Percentiles rank a stretch among this genome's conserved stretches.
Evolutionary conservation across 2,888 invertebrate genomes (phyloP).

Genomic region (Rhamphomyia laevipes): DNA sequence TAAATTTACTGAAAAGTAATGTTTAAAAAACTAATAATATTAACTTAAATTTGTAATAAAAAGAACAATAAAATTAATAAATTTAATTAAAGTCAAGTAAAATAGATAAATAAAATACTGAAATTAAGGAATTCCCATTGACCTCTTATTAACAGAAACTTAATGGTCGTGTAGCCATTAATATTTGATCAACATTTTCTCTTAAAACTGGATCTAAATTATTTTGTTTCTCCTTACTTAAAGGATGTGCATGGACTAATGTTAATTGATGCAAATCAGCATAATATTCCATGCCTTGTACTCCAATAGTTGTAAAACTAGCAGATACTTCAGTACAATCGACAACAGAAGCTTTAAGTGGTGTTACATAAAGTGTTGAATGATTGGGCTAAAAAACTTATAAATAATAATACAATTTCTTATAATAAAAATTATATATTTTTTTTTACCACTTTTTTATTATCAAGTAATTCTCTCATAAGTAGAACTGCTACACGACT

Average conservation of each 20-base stretch:
- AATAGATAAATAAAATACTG: too few species aligned
- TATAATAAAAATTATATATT: neutral
- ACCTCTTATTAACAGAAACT: slow-evolving; percentile 33
- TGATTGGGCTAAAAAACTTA: slow-evolving; percentile 27
- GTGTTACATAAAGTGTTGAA: slow-evolving; percentile 47
- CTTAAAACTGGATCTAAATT: slow-evolving; percentile 32
- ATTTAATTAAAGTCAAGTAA: too few species aligned
- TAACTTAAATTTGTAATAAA: too few species aligned
- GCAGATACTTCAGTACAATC: slow-evolving; percentile 66
- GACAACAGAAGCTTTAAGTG: slow-evolving; percentile 52
- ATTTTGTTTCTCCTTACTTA: slow-evolving; percentile 29
- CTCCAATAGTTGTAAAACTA: slow-evolving; percentile 45
- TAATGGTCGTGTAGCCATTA: slow-evolving; percentile 33
- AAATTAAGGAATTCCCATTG: too few species aligned
- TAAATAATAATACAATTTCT: neutral
- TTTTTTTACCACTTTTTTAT: slow-evolving; percentile 30
- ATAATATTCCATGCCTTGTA: slow-evolving; percentile 44
- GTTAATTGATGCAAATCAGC: slow-evolving; percentile 63
- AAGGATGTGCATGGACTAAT: slow-evolving; percentile 40
- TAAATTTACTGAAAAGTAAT: too few species aligned
- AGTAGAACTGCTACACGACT: slow-evolving; percentile 34
- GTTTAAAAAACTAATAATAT: too few species aligned
- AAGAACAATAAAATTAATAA: too few species aligned
- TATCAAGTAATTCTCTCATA: slow-evolving; percentile 32
- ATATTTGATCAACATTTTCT: slow-evolving; percentile 31